These are phyloP conservation scores for Trachelipus rathkii DNA, from an alignment of 1,140 invertebrate species.

Conservation along the genomic window DNA sequence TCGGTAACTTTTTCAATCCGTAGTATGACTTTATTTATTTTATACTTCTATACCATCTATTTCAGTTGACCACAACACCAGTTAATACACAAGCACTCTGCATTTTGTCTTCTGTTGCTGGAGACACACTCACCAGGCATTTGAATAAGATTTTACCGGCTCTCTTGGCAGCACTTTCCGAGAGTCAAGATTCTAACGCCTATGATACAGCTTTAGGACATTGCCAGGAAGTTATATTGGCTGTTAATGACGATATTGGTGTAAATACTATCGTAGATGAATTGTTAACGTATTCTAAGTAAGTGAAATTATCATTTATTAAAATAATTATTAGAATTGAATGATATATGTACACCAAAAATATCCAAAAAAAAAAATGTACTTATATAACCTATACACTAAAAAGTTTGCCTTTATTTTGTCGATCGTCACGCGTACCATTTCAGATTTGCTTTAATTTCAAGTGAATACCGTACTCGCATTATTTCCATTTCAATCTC, in stretches of 20 bases:
- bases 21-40: neutral
- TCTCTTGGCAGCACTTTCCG: conserved; percentile 71
- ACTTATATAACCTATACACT: too few relatives aligned
- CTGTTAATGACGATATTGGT: conserved; percentile 78
- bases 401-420: too few relatives aligned
- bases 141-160: conserved; percentile 86
- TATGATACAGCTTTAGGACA: conserved; percentile 63
- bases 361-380: too few relatives aligned
- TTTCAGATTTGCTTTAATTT: too few relatives aligned
- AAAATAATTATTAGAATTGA: too few relatives aligned
- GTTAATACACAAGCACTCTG: conserved; percentile 91
- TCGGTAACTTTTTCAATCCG: neutral
- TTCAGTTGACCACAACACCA: conserved; percentile 70
- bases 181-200: conserved; percentile 51
- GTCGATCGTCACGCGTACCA: too few relatives aligned
- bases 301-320: too few relatives aligned
- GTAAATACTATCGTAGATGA: conserved; percentile 84
- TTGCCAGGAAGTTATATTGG: conserved; percentile 86
- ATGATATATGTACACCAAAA: too few relatives aligned
- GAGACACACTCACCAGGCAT: conserved; percentile 86
- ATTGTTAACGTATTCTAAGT: conserved; percentile 72
- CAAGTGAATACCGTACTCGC: too few relatives aligned
- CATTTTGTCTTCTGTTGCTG: conserved; percentile 85
- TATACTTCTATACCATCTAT: neutral
- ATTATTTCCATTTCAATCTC: too few relatives aligned